A percentile compares a stretch with the other conserved stretches of the same genome.
Evolutionary conservation across 2,888 invertebrate species (phyloP).

Genomic region (Artemia sinica): DNA sequence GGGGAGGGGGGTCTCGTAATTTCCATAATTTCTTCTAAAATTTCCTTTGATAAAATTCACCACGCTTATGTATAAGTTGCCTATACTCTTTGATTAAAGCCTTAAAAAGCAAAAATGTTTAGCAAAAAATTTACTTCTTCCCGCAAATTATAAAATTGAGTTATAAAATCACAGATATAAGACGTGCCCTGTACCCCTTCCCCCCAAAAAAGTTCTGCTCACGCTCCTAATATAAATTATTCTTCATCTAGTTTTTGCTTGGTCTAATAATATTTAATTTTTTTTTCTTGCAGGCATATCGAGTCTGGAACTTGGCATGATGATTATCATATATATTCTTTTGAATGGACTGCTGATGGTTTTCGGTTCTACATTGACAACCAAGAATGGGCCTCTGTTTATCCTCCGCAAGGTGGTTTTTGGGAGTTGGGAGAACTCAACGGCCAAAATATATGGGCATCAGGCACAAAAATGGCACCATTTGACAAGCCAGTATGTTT

Average conservation of each 20-base stretch:
- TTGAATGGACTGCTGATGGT: constrained; percentile 28
- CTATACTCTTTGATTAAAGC: too few relatives aligned
- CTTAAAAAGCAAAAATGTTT: too few relatives aligned
- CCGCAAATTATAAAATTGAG: too few relatives aligned
- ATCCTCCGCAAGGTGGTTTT: constrained; percentile 22
- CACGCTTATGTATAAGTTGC: too few relatives aligned
- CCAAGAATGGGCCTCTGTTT: constrained; percentile 19
- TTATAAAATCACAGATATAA: too few relatives aligned
- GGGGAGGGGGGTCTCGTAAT: too few relatives aligned
- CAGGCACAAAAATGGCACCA: constrained; percentile 21
- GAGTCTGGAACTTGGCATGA: not conserved
- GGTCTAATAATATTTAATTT: not conserved
- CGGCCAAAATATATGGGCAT: constrained; percentile 21
- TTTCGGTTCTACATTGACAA: constrained; percentile 19
- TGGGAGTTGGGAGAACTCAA: constrained; percentile 22
- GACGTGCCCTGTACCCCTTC: not conserved
- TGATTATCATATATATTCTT: constrained; percentile 29
- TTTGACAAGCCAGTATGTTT: constrained; percentile 22
- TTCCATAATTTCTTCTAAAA: too few relatives aligned
- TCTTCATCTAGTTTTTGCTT: too few relatives aligned
- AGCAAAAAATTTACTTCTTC: too few relatives aligned
- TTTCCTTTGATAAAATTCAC: too few relatives aligned
- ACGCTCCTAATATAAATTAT: not conserved
- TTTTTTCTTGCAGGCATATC: not conserved
- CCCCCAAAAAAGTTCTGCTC: not conserved